Evolutionary conservation across 2,888 invertebrate genomes (phyloP).

Genomic region (Diarsia dahlii): DNA sequence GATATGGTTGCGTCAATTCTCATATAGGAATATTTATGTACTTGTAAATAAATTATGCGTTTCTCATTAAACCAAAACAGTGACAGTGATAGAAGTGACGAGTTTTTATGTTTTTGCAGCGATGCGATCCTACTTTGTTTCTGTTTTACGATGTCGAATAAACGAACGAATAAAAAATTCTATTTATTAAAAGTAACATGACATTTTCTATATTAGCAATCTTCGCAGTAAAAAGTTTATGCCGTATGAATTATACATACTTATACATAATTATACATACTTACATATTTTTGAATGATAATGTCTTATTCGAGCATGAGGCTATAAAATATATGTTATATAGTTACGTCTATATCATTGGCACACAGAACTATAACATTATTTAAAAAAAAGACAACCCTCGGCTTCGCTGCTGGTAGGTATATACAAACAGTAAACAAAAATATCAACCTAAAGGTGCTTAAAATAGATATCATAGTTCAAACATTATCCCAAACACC

Average conservation of each 20-base stretch:
- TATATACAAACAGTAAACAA: conserved; percentile 3
- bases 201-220: conserved; percentile 51
- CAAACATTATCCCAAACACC: conserved; percentile 57
- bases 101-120: conserved; percentile 26
- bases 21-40: conserved; percentile 29
- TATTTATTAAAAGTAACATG: conserved; percentile 46
- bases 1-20: conserved; percentile 26
- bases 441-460: conserved; percentile 34
- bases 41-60: conserved; percentile 29
- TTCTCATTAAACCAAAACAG: conserved; percentile 20
- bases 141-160: conserved; percentile 47
- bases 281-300: conserved; percentile 47
- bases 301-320: conserved; percentile 22
- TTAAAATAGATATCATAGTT: conserved; percentile 48
- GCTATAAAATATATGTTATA: conserved; percentile 25
- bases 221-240: conserved; percentile 53
- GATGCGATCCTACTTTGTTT: conserved; percentile 34
- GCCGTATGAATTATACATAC: conserved; percentile 54
- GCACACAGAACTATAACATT: not conserved
- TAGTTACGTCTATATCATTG: not conserved
- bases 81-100: conserved; percentile 17
- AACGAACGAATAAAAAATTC: conserved; percentile 49
- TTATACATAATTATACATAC: conserved; percentile 57
- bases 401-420: not conserved
- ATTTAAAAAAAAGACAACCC: not conserved